A percentile compares a stretch with the other conserved stretches of the same genome.
phyloP scores from a whole-genome alignment of 2,797 vertebrate genomes.

The Buceros bicornis region DNA sequence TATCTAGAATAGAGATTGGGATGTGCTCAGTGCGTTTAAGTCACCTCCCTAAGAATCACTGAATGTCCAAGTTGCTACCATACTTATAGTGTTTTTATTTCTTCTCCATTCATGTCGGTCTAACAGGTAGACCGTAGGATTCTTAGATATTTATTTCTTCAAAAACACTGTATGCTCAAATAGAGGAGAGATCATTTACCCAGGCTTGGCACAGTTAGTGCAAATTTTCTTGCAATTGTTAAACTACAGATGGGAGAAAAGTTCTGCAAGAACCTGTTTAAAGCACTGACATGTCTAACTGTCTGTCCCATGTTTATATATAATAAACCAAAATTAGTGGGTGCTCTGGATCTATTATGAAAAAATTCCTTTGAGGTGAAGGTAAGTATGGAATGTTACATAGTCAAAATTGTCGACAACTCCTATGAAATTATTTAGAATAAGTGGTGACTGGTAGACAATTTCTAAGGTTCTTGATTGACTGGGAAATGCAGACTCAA shows the following conservation, averaged over 20 bases:
- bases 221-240: background rate
- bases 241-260: background rate
- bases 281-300: background rate
- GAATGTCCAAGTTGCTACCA: background rate
- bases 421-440: background rate
- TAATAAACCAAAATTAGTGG: background rate
- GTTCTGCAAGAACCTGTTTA: background rate
- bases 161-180: background rate
- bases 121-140: background rate
- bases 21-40: background rate
- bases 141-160: background rate
- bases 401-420: background rate
- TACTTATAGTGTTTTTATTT: background rate
- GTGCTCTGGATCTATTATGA: background rate
- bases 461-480: background rate
- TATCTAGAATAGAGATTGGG: background rate
- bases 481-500: background rate
- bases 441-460: background rate
- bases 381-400: background rate
- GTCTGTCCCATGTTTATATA: background rate
- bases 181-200: background rate
- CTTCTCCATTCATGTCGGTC: background rate
- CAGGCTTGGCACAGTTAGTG: background rate
- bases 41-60: background rate
- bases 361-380: background rate